Percentiles rank a stretch among this genome's conserved stretches.
Conservation (phyloP, 2,113 vertebrate genomes). For the Coracopsis vasa region DNA sequence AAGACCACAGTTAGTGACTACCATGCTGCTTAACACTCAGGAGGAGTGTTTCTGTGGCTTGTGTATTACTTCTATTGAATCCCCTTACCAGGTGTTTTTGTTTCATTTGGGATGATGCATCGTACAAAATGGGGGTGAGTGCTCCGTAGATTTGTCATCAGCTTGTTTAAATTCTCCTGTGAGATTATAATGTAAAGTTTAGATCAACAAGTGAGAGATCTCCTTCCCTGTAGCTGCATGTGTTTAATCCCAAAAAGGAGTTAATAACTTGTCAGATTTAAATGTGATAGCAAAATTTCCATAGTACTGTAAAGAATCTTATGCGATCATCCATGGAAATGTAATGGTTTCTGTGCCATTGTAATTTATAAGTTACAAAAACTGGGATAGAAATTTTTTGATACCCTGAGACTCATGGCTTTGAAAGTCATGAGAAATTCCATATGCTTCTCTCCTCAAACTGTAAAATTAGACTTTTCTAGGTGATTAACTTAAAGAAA, state of each 20-base stretch:
- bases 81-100: slow-evolving; percentile 84
- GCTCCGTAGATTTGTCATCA: slow-evolving; percentile 86
- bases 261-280: not conserved
- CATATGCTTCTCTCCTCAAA: not conserved
- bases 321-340: not conserved
- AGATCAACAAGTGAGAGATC: not conserved
- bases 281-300: not conserved
- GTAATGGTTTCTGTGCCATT: not conserved
- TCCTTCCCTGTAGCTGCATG: not conserved
- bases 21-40: not conserved
- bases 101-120: slow-evolving; percentile 89
- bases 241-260: not conserved
- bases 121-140: slow-evolving; percentile 89
- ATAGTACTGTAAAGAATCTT: not conserved
- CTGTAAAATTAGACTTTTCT: not conserved
- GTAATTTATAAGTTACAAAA: not conserved
- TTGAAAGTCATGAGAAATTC: not conserved
- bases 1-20: not conserved
- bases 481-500: not conserved
- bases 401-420: not conserved
- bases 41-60: not conserved
- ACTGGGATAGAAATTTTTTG: not conserved
- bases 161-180: slow-evolving; percentile 89
- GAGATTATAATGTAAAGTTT: not conserved
- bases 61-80: not conserved